Base-by-base conservation (phyloP, 2,113 vertebrate genomes). In the Myrmecophaga tridactyla region DNA sequence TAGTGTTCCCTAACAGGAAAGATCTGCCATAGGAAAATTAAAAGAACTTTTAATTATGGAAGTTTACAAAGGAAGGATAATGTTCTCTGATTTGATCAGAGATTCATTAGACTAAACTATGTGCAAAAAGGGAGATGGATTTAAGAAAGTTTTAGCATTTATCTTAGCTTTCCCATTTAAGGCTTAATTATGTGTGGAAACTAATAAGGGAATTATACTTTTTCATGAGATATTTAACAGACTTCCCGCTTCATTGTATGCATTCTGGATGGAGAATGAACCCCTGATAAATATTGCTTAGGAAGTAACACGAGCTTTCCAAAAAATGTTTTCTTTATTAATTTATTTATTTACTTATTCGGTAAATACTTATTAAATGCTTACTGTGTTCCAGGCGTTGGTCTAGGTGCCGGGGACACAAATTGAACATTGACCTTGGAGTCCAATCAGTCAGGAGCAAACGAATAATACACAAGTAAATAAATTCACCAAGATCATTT, bases 11-110 rank as follows among this genome's bases (percentile, higher is more conserved):
- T 43, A 11, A 46, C 27, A 41, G n/a, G 58, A 36, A 88, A 90
- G 85, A 69, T 91, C 65, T 87, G 9, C 31, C 60, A 43, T 39
- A 46, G 29, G 48, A 91, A 89, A 90, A 93, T 72, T 72, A 18
- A 73, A 94, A 90, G 78, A 80, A 78, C 65, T 76, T 96, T 93
- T 65, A 92, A 72, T 80, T 62, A 31, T 95, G 85, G 39, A 92
- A n/a, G 34, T 77, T 92, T 83, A 85, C 43, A 78, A 86, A 93
- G 77, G 65, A 93, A 92, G 60, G 87, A 81, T 87, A 84, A 65
- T 20, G 9, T 15, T 75, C 53, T 77, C 48, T 21, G 81, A 95
- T 78, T 91, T 86, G 80, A 36, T 82, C 36, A 70, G 48, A 51
- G 41, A 43, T 67, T 92, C 87, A 89, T 81, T 88, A 81, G 46